Conservation (phyloP, 92 coral and sea anemone genomes). For the Epizoanthus illoricatus region DNA sequence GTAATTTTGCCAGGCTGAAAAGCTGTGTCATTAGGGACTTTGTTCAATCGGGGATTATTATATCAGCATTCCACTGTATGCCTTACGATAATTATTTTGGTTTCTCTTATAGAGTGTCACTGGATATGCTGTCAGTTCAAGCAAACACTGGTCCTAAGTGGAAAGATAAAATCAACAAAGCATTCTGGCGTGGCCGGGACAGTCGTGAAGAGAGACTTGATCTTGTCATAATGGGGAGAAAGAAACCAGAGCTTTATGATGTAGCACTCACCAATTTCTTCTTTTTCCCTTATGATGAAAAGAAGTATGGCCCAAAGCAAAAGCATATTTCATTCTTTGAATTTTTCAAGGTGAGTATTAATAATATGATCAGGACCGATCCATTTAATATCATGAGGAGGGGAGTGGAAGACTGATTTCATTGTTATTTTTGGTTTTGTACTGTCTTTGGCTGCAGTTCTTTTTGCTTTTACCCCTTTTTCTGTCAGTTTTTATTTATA, state of each 20-base stretch:
- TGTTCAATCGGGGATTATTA: too few relatives aligned
- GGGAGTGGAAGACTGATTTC: too few relatives aligned
- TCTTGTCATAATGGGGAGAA: slow-evolving; percentile 84
- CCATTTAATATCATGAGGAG: too few relatives aligned
- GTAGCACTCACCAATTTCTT: slow-evolving; percentile 96
- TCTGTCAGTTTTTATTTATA: too few relatives aligned
- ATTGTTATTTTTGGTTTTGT: too few relatives aligned
- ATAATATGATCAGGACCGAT: too few relatives aligned
- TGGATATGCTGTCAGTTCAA: slow-evolving; percentile 93
- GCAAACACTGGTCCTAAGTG: slow-evolving; percentile 92
- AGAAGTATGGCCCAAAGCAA: slow-evolving; percentile 91
- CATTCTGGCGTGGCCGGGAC: slow-evolving; percentile 97
- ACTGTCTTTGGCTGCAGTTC: too few relatives aligned
- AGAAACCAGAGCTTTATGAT: slow-evolving; percentile 88
- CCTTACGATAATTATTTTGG: too few relatives aligned
- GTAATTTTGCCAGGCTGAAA: too few relatives aligned
- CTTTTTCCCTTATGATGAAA: slow-evolving; percentile 91
- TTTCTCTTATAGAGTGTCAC: slow-evolving; percentile 60
- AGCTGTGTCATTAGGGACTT: too few relatives aligned
- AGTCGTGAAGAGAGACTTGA: slow-evolving; percentile 89
- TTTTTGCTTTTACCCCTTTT: too few relatives aligned
- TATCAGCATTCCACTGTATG: too few relatives aligned
- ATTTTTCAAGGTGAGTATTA: slow-evolving; percentile 75
- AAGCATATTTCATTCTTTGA: slow-evolving; percentile 93
- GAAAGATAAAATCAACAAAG: slow-evolving; percentile 86